Conservation (phyloP, 2,888 invertebrate species). For the Drosophila sordidula region DNA sequence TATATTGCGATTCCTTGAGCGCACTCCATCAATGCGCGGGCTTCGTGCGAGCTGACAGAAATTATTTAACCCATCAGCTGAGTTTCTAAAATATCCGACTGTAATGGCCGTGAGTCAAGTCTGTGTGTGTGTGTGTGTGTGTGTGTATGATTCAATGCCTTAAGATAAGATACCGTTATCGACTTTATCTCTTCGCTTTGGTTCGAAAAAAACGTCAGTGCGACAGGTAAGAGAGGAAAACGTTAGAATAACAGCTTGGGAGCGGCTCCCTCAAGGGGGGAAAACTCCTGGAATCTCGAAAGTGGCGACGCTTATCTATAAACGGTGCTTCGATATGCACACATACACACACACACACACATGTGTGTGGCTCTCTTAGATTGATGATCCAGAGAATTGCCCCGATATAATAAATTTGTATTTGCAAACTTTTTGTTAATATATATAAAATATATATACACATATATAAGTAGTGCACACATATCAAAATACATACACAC, state of each 20-base stretch:
- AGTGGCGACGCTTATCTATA: conserved; percentile 35
- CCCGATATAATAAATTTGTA: conserved; percentile 30
- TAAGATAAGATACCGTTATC: conserved; percentile 73
- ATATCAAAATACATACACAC: too few species aligned
- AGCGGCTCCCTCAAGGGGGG: background rate
- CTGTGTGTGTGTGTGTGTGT: conserved; percentile 10
- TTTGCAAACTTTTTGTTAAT: conserved; percentile 32
- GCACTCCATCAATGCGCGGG: conserved; percentile 1
- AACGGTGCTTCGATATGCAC: conserved; percentile 13
- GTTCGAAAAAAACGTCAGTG: conserved; percentile 26
- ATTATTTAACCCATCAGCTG: conserved; percentile 2
- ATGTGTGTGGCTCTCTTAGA: conserved; percentile 27
- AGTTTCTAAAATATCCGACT: background rate
- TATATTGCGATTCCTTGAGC: conserved; percentile 10
- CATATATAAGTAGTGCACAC: conserved; percentile 8
- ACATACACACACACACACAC: background rate
- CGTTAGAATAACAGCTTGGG: conserved; percentile 13
- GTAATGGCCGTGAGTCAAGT: conserved; percentile 33
- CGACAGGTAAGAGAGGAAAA: conserved; percentile 45
- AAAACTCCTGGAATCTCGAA: background rate
- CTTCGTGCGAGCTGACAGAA: background rate
- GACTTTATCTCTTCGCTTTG: conserved; percentile 58
- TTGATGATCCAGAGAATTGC: conserved; percentile 23
- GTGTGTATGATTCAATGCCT: conserved; percentile 61
- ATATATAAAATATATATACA: conserved; percentile 28